These are phyloP conservation scores for Paralinhomoeus sp. DNA, from an alignment of 2,888 invertebrate species.

Conservation along the genomic window DNA sequence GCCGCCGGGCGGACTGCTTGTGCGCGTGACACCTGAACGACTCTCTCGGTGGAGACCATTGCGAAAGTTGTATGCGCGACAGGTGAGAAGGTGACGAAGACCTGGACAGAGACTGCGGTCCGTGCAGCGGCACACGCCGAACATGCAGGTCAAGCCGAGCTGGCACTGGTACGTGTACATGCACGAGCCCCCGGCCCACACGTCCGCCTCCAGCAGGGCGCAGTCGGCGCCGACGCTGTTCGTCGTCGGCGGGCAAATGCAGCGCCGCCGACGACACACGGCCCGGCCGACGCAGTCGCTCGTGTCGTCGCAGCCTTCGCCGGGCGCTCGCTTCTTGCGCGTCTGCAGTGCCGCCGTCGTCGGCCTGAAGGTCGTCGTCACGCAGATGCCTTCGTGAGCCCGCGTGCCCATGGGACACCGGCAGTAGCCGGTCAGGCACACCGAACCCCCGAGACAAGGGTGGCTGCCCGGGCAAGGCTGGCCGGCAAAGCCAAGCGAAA, in stretches of 20 bases:
- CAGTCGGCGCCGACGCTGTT: background rate
- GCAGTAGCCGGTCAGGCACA: background rate
- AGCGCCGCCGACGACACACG: background rate
- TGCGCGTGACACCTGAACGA: constrained; percentile 13
- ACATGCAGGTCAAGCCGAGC: constrained; percentile 16
- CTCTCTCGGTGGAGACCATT: background rate
- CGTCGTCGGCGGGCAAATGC: constrained; percentile 1
- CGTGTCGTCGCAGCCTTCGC: no score
- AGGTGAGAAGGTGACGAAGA: no score
- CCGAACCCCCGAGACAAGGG: constrained; percentile 1
- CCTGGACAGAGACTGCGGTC: background rate
- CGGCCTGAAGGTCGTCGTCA: no score
- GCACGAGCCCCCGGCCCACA: constrained; percentile 14
- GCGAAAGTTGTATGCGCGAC: no score
- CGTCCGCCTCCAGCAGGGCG: constrained; percentile 1
- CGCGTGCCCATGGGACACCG: background rate
- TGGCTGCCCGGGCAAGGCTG: background rate
- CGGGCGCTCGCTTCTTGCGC: no score
- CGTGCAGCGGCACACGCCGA: constrained; percentile 19
- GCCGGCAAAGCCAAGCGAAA: background rate
- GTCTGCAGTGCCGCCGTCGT: no score
- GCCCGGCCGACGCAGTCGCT: no score
- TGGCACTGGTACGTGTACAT: constrained; percentile 14
- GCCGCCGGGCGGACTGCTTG: constrained; percentile 20
- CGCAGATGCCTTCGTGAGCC: no score